Evolutionary conservation across 2,888 invertebrate genomes (phyloP), one percentile per base, ranked within the genome.

Genomic region (Iphiclides podalirius): DNA sequence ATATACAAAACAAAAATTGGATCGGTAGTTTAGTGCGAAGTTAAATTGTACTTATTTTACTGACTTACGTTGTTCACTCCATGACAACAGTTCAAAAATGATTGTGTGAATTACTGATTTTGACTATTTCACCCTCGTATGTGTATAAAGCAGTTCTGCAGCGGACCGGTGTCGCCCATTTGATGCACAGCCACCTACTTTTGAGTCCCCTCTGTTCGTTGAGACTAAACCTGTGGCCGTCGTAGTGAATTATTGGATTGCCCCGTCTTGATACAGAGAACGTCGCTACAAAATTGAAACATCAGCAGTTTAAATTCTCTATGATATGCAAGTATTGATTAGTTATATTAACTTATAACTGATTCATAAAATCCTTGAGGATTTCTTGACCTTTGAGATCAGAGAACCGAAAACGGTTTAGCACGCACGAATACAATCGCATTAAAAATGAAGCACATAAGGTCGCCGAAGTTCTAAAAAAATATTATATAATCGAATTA

Each of bases 181-280:
- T 60, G 58, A 13, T 47, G 48, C 72, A 73, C 4, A 54, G 37
- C 71, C 72, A 73, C 13, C 59, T 35, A 15, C 59, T 66, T 31
- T 43, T 66, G 0, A 48, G 36, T 0, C 57, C 58, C n/a, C 52
- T 57, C 7, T 26, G 38, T 2, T 42, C 36, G 2, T 58, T 58
- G 3, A 49, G 31, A 20, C 57, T 59, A 40, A 56, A 66, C 6
- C 57, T 49, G 20, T 62, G 52, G 4, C 51, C 51, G 2, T 52
- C 8, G 46, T 52, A 47, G 14, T 26, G 1, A 26, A 52, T 26
- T 1, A 38, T 17, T 0, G 37, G 46, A 1, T 35, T 16, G 23
- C 46, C 46, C 12, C 41, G 35, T 14, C 16, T 12, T 7, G 46
- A 46, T 8, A 37, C 13, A 8, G 11, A 20, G 37, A 37, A 37